Evolutionary conservation across 1,140 invertebrate species (phyloP).

Genomic region (Dolichoris vasculosae): DNA sequence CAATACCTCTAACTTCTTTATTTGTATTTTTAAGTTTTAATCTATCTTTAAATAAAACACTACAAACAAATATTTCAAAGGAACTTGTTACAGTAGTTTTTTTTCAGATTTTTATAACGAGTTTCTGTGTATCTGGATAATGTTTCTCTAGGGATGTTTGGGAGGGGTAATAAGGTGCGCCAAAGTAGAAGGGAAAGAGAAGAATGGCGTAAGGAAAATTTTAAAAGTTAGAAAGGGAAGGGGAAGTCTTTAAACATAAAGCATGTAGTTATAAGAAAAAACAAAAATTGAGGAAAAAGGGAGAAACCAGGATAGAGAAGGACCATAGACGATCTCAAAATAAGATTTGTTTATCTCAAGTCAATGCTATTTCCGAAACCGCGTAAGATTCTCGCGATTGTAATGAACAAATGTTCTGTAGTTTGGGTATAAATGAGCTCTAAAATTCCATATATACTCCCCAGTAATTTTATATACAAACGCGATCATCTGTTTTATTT

Average conservation of each 20-base stretch:
- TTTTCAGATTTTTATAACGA: neutral
- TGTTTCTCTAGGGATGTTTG: neutral
- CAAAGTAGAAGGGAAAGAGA: slow-evolving; percentile 12
- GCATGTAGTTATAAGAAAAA: neutral
- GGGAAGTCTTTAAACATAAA: slow-evolving; percentile 8
- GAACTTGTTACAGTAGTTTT: slow-evolving; percentile 7
- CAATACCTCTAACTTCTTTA: neutral
- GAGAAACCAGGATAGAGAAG: slow-evolving; percentile 17
- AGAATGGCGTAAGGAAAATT: slow-evolving; percentile 14
- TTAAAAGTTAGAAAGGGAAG: neutral
- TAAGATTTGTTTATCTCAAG: slow-evolving; percentile 50
- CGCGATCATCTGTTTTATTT: slow-evolving; percentile 26
- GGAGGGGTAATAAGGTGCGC: slow-evolving; percentile 24
- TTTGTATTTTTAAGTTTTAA: neutral
- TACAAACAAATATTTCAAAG: neutral
- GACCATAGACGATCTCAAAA: slow-evolving; percentile 47
- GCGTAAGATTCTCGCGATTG: slow-evolving; percentile 48
- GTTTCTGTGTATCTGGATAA: slow-evolving; percentile 32
- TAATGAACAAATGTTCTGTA: slow-evolving; percentile 42
- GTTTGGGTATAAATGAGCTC: slow-evolving; percentile 31
- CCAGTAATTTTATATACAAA: slow-evolving; percentile 41
- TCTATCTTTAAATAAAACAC: neutral
- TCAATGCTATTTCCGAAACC: slow-evolving; percentile 49
- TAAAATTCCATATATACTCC: slow-evolving; percentile 33
- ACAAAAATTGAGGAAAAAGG: neutral